phyloP scores from a whole-genome alignment of 2,113 vertebrate genomes.

The Mus musculus region GRCm39 chr7:33945001-33945500 shows the following conservation, averaged over 20 bases:
- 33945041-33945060: constrained; percentile 86
- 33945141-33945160: constrained; percentile 91
- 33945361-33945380: constrained; percentile 97
- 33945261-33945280: constrained; percentile 98
- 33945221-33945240: constrained; percentile 92
- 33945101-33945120: constrained; percentile 87
- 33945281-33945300: constrained; percentile 98
- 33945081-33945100: constrained; percentile 85
- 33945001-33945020: constrained; percentile 93
- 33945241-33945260: constrained; percentile 93
- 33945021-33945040: constrained; percentile 84
- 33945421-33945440: neutral
- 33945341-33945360: constrained; percentile 91
- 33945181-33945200: constrained; percentile 91
- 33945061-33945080: constrained; percentile 89
- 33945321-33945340: constrained; percentile 91
- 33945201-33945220: constrained; percentile 90
- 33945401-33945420: constrained; percentile 88
- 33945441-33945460: constrained; percentile 9
- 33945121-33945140: constrained; percentile 91
- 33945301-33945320: constrained; percentile 94
- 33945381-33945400: constrained; percentile 96
- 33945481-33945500: neutral
- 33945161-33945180: constrained; percentile 87
- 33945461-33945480: neutral